These are phyloP conservation scores for Drosophila nannoptera DNA, from an alignment of 1,140 invertebrate genomes.

Conservation along the genomic window DNA sequence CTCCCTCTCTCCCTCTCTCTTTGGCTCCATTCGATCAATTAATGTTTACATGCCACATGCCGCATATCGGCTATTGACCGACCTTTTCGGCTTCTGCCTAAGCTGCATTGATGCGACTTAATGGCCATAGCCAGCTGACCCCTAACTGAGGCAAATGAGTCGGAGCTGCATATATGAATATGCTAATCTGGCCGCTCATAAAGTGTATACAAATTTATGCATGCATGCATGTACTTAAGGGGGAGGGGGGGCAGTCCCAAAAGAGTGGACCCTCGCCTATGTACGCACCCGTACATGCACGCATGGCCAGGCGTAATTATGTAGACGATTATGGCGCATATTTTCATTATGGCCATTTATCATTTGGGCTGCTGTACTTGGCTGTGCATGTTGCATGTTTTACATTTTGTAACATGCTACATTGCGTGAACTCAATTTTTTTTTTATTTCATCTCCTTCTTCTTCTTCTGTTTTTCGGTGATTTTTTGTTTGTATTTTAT, in stretches of 20 bases:
- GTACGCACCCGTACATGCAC: no score
- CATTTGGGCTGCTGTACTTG: constrained; percentile 38
- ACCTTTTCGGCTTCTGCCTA: constrained; percentile 32
- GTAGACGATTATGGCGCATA: constrained; percentile 44
- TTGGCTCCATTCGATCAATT: constrained; percentile 49
- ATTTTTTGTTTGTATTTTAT: constrained; percentile 5
- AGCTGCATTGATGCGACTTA: constrained; percentile 34
- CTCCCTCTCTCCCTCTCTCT: constrained; percentile 26
- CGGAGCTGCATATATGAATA: background rate
- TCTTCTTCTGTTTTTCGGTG: background rate
- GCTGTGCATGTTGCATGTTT: constrained; percentile 49
- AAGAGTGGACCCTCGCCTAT: no score
- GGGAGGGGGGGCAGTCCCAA: no score
- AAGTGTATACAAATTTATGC: no score
- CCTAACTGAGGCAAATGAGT: background rate
- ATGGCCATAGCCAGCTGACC: constrained; percentile 6
- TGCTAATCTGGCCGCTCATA: no score
- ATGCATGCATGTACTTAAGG: no score
- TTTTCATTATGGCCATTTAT: constrained; percentile 53
- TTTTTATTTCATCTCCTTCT: background rate
- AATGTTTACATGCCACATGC: constrained; percentile 55
- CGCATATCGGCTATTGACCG: constrained; percentile 42
- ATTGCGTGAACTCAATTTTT: constrained; percentile 41
- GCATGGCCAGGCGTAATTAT: constrained; percentile 25
- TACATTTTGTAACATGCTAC: constrained; percentile 48